Percentiles rank a stretch among this genome's conserved stretches.
phyloP scores from a whole-genome alignment of 2,113 vertebrate genomes.

The Pyrgilauda ruficollis region DNA sequence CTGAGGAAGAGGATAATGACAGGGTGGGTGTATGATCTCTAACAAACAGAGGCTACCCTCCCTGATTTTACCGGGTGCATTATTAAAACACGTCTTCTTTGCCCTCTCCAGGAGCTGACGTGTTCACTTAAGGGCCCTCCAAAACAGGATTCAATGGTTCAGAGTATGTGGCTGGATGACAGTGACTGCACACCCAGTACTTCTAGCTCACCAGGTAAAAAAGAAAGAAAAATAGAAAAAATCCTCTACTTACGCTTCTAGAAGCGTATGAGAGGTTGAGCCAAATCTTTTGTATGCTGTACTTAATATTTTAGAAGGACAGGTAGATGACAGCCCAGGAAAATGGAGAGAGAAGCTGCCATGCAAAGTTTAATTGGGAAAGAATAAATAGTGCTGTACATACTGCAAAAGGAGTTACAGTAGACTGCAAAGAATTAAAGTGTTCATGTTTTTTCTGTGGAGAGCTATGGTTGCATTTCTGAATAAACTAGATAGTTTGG shows the following conservation, averaged over 20 bases:
- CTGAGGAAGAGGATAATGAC: conserved; percentile 61
- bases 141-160: conserved; percentile 51
- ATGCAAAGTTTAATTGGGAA: background rate
- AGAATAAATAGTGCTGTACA: background rate
- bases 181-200: conserved; percentile 61
- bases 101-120: conserved; percentile 58
- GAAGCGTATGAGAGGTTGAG: background rate
- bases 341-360: background rate
- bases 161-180: conserved; percentile 60
- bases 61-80: conserved; percentile 1
- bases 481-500: background rate
- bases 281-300: background rate
- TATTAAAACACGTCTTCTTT: conserved; percentile 30
- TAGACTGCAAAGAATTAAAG: background rate
- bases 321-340: background rate
- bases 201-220: conserved; percentile 65
- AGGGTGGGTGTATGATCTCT: conserved; percentile 47
- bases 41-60: background rate
- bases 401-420: background rate
- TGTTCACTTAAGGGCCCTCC: conserved; percentile 53
- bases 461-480: background rate
- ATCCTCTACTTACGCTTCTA: background rate
- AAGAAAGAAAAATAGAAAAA: background rate
- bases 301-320: background rate
- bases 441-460: background rate